phyloP scores from a whole-genome alignment of 2,888 invertebrate species.

The Cotesia congregata region DNA sequence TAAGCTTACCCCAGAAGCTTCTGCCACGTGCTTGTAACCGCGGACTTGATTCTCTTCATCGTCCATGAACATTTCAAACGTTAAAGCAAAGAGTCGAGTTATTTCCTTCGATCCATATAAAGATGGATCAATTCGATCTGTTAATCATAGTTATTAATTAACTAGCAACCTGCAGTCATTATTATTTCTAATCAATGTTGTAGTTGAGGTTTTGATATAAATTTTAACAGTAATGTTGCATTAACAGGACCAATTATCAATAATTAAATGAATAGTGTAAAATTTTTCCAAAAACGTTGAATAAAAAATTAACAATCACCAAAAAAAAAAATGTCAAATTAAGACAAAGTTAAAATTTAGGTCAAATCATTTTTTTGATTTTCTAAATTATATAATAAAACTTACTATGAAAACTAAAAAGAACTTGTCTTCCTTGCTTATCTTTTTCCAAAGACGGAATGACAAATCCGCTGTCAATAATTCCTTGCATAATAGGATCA shows the following conservation, averaged over 20 bases:
- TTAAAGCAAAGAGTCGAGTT: constrained; percentile 86
- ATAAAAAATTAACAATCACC: no score
- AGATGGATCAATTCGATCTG: constrained; percentile 82
- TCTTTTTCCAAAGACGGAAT: constrained; percentile 83
- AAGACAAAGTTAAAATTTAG: no score
- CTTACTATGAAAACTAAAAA: constrained; percentile 83
- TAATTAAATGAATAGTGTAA: no score
- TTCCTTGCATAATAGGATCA: constrained; percentile 84
- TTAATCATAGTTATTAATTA: constrained; percentile 1
- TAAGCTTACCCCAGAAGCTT: constrained; percentile 87
- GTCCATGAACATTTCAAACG: constrained; percentile 88
- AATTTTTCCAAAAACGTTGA: no score
- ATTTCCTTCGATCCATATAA: constrained; percentile 85
- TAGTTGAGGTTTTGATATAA: no score
- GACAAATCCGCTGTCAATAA: constrained; percentile 85
- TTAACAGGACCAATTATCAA: no score
- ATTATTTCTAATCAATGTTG: no score
- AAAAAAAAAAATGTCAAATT: no score
- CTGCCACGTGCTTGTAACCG: constrained; percentile 88
- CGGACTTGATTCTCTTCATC: constrained; percentile 87
- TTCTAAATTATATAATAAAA: not conserved
- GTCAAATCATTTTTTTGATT: no score
- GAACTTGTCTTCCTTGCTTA: constrained; percentile 81
- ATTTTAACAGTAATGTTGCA: no score
- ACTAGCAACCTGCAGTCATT: not conserved